Base-by-base conservation (phyloP, 2,888 invertebrate genomes). In the Anthophora plumipes region DNA sequence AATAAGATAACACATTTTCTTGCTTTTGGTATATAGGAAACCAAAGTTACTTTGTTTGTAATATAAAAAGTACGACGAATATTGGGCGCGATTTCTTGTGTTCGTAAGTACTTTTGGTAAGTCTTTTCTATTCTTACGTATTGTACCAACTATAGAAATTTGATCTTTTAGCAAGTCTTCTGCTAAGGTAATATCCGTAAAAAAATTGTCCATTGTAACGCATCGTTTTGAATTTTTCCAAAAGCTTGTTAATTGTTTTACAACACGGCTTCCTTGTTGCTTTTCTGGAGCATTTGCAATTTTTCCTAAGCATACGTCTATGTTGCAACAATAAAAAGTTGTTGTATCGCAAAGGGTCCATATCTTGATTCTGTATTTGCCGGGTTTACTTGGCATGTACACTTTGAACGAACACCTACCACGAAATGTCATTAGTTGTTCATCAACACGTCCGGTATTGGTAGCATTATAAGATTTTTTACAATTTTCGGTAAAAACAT, bases 401-500 rank as follows among this genome's bases (percentile, higher is more conserved):
- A 41, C 43, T 17, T 61, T 61, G 43, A 61, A 61, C 0, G 43
- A 43, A 7, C 22, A 61, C 22, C 61, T 43, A 20, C 66, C 64
- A 11, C 63, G 48, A 50, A 48, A 63, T 7, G 48, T 25, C 2
- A 63, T 31, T 20, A 70, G 22, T 41, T 77, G 77, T 31, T 77
- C 66, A n/a, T 67, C 72, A 17, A 77, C 25, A 5, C 37, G 48
- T 22, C 74, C 74, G 3, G n/a, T 39, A 12, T 14, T 46, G 0
- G 78, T 43, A 1, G 78, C 69, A 7, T 50, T 20, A 25, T 77
- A 68, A 54, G 61, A 59, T 14, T 72, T 48, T 25, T 46, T 52
- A 43, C 77, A 77, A 20, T 73, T 77, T 17, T 60, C n/a, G 41
- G 46, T 55, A 54, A 72, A 72, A 14, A 67, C 60, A 48, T 60